phyloP scores from a whole-genome alignment of 2,888 invertebrate genomes.

The Syrista parreyssii region DNA sequence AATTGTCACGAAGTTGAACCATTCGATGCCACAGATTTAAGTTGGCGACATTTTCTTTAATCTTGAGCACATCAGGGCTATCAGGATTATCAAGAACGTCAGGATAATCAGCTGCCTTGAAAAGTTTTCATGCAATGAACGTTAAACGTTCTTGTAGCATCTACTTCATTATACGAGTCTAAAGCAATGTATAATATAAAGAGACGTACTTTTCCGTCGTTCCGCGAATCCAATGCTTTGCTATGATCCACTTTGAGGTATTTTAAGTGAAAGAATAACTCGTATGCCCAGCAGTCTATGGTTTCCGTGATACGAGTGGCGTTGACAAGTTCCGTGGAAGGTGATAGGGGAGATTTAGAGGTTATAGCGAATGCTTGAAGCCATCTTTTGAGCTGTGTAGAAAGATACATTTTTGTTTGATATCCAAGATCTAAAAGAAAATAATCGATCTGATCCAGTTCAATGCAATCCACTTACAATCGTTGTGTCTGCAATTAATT shows the following conservation, averaged over 20 bases:
- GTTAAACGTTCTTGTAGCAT: too few relatives aligned
- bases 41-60: slow-evolving; percentile 43
- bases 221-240: too few relatives aligned
- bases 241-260: slow-evolving; percentile 47
- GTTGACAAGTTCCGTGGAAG: slow-evolving; percentile 40
- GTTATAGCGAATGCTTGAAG: slow-evolving; percentile 44
- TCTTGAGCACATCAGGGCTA: slow-evolving; percentile 7
- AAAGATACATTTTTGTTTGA: slow-evolving; percentile 4
- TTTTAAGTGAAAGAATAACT: slow-evolving; percentile 57
- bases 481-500: slow-evolving; percentile 54
- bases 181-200: too few relatives aligned
- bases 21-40: slow-evolving; percentile 54
- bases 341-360: slow-evolving; percentile 21
- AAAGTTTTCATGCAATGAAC: not conserved
- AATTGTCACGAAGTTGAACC: slow-evolving; percentile 56
- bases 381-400: slow-evolving; percentile 55
- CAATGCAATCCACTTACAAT: slow-evolving; percentile 37
- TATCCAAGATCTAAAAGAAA: slow-evolving; percentile 2
- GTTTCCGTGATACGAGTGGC: slow-evolving; percentile 52
- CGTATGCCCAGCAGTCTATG: slow-evolving; percentile 59
- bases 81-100: too few relatives aligned
- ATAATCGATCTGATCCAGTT: not conserved
- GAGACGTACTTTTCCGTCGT: too few relatives aligned
- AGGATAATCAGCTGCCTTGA: slow-evolving; percentile 17
- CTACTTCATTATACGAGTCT: too few relatives aligned